phyloP scores from a whole-genome alignment of 2,888 invertebrate genomes.

The Tetramorium bicarinatum region DNA sequence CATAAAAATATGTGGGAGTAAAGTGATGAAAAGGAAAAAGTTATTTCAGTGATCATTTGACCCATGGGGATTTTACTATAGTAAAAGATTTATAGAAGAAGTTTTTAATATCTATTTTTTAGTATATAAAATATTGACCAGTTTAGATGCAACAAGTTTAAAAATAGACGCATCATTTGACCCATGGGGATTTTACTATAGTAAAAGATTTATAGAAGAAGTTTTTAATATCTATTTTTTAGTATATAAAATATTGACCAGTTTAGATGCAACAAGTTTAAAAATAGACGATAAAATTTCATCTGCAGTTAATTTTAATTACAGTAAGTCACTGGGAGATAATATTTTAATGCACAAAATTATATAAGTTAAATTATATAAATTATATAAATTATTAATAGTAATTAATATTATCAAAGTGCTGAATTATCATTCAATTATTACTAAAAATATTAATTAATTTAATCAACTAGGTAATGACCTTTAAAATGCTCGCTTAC shows the following conservation, averaged over 20 bases:
- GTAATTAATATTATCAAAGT: background rate
- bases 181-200: background rate
- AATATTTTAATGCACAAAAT: background rate
- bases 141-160: background rate
- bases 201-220: background rate
- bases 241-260: background rate
- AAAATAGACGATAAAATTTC: background rate
- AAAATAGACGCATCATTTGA: slow-evolving; percentile 1
- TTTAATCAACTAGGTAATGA: background rate
- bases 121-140: background rate
- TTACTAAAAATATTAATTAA: background rate
- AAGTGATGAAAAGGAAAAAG: background rate
- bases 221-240: background rate
- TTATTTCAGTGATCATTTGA: background rate
- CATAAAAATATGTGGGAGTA: slow-evolving; percentile 9
- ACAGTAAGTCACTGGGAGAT: background rate
- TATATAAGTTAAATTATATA: too few species aligned
- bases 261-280: background rate
- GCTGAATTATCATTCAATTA: background rate
- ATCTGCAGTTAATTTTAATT: background rate
- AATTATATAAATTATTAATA: background rate
- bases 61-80: background rate
- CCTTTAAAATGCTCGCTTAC: background rate
- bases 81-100: background rate
- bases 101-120: background rate